Evolutionary conservation across 2,888 invertebrate genomes (phyloP), one percentile per base, ranked within the genome.

Genomic region (Itoplectis maculator): DNA sequence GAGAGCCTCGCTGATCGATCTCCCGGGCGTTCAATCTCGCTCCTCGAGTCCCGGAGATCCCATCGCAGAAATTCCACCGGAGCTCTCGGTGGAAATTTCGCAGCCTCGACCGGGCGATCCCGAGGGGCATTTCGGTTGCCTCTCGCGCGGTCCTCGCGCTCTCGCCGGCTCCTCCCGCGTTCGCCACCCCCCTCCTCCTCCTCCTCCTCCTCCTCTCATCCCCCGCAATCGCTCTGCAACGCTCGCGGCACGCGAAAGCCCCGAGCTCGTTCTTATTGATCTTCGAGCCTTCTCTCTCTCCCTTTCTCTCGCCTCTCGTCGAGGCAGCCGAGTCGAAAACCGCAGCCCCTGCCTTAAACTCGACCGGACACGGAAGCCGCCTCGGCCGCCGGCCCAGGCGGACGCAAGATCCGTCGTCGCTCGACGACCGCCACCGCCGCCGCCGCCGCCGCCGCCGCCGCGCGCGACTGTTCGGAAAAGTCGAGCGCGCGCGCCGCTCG

Each of bases 201-300:
- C n/a, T n/a, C 13, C 15, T 37, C 7, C 15, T n/a, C 29, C 54
- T 11, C n/a, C 45, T 75, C 82, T 72, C 68, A 70, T 47, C 37
- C 49, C 47, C 18, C 49, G 40, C 79, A 84, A 84, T 82, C 82
- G 83, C 66, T 69, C 78, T 69, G 76, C 69, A 84, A 81, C 84
- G 83, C 73, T 68, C 68, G 63, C 81, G 61, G 76, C 85, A 83
- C 86, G 84, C 84, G 81, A 85, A 81, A 81, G 81, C 82, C n/a
- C n/a, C 79, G 51, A 84, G 84, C 78, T 84, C 85, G 86, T 86
- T 86, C 86, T 87, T 88, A 88, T 88, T 88, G 88, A 88, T 88
- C 87, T 87, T 86, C 82, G 81, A 79, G 84, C 81, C 84, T 72
- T 47, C 61, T 49, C 42, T 70, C 45, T 51, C 54, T 66, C 54